Evolutionary conservation across 2,888 invertebrate genomes (phyloP).

Genomic region (Hemicrepidius hirtus): DNA sequence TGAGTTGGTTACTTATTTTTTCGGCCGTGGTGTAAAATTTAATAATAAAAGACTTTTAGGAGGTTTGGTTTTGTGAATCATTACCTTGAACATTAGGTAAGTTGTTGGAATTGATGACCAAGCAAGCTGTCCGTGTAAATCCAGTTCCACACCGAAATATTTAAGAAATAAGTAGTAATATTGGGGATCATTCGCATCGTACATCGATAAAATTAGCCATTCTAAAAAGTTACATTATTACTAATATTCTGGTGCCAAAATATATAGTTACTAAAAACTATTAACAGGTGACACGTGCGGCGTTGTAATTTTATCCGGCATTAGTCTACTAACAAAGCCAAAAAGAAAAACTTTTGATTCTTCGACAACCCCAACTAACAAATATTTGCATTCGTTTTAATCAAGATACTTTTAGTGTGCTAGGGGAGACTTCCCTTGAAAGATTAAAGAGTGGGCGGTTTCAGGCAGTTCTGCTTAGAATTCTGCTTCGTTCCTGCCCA

Average conservation of each 20-base stretch:
- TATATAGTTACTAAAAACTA: constrained; percentile 68
- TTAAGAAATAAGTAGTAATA: constrained; percentile 54
- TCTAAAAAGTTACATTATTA: constrained; percentile 69
- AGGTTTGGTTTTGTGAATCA: constrained; percentile 8
- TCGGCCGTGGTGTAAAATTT: too few relatives aligned
- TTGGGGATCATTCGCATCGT: constrained; percentile 67
- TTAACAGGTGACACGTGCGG: constrained; percentile 39
- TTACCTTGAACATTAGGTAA: background rate
- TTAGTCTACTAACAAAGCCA: constrained; percentile 19
- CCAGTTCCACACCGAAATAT: constrained; percentile 39
- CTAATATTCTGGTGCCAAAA: constrained; percentile 71
- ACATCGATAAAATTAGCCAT: constrained; percentile 70
- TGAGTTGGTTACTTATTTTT: too few relatives aligned
- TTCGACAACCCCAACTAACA: constrained; percentile 22
- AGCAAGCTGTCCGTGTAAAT: constrained; percentile 37
- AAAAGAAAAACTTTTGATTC: constrained; percentile 24
- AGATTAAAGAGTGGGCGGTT: constrained; percentile 22
- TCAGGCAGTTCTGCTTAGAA: constrained; percentile 21
- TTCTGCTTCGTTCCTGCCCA: constrained; percentile 9
- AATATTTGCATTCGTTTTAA: constrained; percentile 31
- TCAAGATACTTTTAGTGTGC: constrained; percentile 22
- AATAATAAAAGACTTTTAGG: too few relatives aligned
- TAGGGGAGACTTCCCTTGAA: constrained; percentile 27
- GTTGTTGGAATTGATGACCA: too few relatives aligned
- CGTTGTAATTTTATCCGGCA: constrained; percentile 36